Base-by-base conservation (phyloP, 2,888 invertebrate species). In the Phrixothrix hirtus region DNA sequence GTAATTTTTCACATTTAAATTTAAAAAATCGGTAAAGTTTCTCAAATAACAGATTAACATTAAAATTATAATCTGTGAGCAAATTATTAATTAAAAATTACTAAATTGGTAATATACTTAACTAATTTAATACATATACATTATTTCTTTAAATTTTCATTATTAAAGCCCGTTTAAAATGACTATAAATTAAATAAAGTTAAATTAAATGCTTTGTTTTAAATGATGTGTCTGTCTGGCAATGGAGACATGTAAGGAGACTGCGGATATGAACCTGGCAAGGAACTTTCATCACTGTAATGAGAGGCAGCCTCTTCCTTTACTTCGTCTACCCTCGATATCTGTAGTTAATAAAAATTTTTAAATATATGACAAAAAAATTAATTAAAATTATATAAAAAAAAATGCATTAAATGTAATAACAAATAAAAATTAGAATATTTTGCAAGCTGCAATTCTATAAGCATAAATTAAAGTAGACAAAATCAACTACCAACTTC, bases 261-360 rank as follows among this genome's bases (percentile, higher is more conserved):
- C 27, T 57, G 54, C 6, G 59, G 36, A 48, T 54, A 58, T 15
- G 61, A 53, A 27, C 49, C 59, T 13, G 51, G 66, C 25, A 67
- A 62, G 37, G 67, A 60, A 53, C 63, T 64, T 47, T 70, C 65
- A 71, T 84, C 83, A 83, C 77, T 81, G 80, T 75, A 83, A 81
- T 74, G 83, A 83, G 60, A 84, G 77, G 75, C 84, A 84, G 68
- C 84, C 84, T 81, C 83, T 79, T 77, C 83, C 82, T 78, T 83
- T 81, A 72, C 81, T 78, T 73, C 78, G 74, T 75, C 78, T 75
- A 71, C 81, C 76, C 78, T 83, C 83, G 76, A 82, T 80, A 75
- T 83, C 84, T 81, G 43, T 12, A 45, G 35, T 14, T 34, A 41
- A 46, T 26, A 38, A 34, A 55, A 17, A 14, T 14, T 5, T 21